These are phyloP conservation scores for Acanthosepion lycidas DNA, from an alignment of 2,888 invertebrate species.

Conservation along the genomic window DNA sequence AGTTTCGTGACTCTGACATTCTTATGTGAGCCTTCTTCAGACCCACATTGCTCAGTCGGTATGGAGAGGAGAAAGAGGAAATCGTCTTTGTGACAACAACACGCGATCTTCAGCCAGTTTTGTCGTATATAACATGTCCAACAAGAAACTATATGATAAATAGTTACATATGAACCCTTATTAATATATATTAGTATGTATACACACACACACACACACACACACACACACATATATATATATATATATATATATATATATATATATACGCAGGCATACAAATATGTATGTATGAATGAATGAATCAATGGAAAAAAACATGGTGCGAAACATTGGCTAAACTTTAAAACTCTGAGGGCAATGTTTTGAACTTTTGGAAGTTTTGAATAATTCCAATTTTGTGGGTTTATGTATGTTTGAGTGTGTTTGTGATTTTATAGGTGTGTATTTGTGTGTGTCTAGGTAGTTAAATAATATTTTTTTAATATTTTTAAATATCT, in stretches of 20 bases:
- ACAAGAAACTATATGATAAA: neutral
- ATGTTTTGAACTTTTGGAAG: no score
- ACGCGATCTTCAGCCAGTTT: neutral
- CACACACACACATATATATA: neutral
- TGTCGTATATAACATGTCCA: neutral
- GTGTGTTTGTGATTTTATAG: no score
- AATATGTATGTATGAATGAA: no score
- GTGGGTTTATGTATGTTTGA: no score
- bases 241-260: neutral
- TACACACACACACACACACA: neutral
- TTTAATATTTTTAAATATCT: no score
- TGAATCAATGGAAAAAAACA: no score
- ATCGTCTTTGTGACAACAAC: neutral
- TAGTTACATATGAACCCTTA: neutral
- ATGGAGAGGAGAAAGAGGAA: neutral
- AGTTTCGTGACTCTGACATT: neutral
- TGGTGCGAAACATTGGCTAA: no score
- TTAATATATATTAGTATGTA: neutral
- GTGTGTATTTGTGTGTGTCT: no score
- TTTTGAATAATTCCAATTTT: no score
- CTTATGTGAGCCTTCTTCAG: neutral
- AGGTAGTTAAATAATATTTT: no score
- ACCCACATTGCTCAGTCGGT: neutral
- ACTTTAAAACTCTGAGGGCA: no score
- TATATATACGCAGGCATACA: neutral